Conservation (phyloP, 2,888 invertebrate species). For the Torymus auratus region DNA sequence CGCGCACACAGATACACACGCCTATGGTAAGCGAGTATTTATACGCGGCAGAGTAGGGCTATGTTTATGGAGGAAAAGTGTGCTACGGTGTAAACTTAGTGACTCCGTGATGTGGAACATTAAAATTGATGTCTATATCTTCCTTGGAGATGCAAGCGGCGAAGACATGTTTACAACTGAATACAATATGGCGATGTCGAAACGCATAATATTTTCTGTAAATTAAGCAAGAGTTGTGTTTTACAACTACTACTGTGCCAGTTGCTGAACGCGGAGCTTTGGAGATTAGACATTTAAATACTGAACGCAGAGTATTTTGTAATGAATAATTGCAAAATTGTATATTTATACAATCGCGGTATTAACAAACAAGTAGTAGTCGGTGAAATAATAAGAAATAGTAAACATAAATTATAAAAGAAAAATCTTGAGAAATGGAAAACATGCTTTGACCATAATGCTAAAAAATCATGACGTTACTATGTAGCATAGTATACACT, state of each 20-base stretch:
- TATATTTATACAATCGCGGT: too few species aligned
- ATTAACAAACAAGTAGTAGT: too few species aligned
- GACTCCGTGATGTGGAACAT: conserved; percentile 31
- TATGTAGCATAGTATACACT: too few species aligned
- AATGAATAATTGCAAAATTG: too few species aligned
- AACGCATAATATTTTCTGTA: background rate
- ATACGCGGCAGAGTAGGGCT: conserved; percentile 13
- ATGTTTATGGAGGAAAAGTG: conserved; percentile 33
- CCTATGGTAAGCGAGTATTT: conserved; percentile 42
- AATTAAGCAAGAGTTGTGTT: conserved; percentile 1
- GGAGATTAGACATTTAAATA: too few species aligned
- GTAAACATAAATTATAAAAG: too few species aligned
- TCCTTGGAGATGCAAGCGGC: background rate
- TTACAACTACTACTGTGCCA: background rate
- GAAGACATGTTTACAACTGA: conserved; percentile 16
- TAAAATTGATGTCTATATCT: conserved; percentile 46
- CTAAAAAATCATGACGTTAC: too few species aligned
- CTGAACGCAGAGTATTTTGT: too few species aligned
- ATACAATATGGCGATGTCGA: conserved; percentile 16
- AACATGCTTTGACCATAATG: too few species aligned
- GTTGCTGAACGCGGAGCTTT: background rate
- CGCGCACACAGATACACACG: background rate
- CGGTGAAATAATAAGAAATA: too few species aligned
- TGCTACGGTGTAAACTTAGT: conserved; percentile 28
- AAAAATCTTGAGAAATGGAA: too few species aligned